Evolutionary conservation across 2,113 vertebrate genomes (phyloP).

Genomic region (Ursus arctos): DNA sequence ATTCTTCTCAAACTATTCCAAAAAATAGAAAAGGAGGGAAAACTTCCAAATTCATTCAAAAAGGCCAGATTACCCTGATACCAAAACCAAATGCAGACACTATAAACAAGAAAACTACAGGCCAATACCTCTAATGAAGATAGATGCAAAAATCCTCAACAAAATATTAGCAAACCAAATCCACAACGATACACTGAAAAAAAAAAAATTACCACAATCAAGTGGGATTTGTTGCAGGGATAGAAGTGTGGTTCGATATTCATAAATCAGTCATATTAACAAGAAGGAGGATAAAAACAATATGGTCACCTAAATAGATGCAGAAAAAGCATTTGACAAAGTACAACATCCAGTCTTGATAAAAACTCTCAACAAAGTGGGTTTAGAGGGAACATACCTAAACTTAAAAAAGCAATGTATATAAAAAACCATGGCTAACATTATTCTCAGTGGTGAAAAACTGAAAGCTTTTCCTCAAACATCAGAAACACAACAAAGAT

Average conservation of each 20-base stretch:
- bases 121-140: not conserved
- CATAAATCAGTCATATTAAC: not conserved
- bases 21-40: not conserved
- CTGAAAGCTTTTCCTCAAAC: not conserved
- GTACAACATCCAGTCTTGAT: not conserved
- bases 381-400: not conserved
- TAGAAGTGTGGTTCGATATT: not conserved
- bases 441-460: not conserved
- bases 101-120: not conserved
- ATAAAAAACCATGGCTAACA: not conserved
- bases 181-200: not conserved
- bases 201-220: not conserved
- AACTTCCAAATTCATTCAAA: not conserved
- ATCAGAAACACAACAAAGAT: not conserved
- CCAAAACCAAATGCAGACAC: not conserved
- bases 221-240: not conserved
- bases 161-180: not conserved
- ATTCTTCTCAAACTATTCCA: not conserved
- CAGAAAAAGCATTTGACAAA: not conserved
- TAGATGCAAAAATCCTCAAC: not conserved
- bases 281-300: not conserved
- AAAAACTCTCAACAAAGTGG: not conserved
- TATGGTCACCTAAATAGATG: not conserved
- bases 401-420: not conserved
- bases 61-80: not conserved